Evolutionary conservation across 2,888 invertebrate species (phyloP), one percentile per base, ranked within the genome.

Genomic region (Tribolium freemani): DNA sequence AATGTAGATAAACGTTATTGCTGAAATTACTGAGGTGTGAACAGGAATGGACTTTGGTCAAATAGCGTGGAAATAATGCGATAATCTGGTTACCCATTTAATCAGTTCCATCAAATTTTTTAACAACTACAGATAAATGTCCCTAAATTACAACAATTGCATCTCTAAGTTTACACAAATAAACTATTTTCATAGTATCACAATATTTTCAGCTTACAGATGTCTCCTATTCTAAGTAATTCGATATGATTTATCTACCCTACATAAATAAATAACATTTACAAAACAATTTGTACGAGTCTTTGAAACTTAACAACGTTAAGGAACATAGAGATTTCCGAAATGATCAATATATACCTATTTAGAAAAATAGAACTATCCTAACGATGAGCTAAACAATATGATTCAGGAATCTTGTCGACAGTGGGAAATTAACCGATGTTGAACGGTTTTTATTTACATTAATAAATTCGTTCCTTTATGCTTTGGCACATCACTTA

Each of bases 51-150:
- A 54, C n/a, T 10, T 26, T 54, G 54, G 54, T 20, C 9, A 21
- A 54, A 20, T 50, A 50, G 11, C 26, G 11, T 3, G 6, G 31
- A 63, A 70, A 63, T 45, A 63, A 70, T 6, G 46, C 30, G n/a
- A 48, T 46, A 16, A 56, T 69, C 72, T 67, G 60, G 64, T 70
- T 71, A 58, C 45, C 73, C 73, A 74, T 74, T 76, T 76, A 76
- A 72, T 75, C 74, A 75, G 73, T 76, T 75, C 75, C 76, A 75
- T 73, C 72, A 54, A 75, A 58, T 72, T 67, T 16, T 45, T 69
- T 75, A 77, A 77, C 74, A 75, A 73, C 74, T 74, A 77, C 68
- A 75, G 64, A 67, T 76, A 75, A 72, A 74, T 69, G 45, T 75
- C 54, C 48, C 74, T 77, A 77, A 74, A 61, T 72, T 69, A 75